Evolutionary conservation across 1,140 invertebrate genomes (phyloP).

Genomic region (Scylla paramamosain): DNA sequence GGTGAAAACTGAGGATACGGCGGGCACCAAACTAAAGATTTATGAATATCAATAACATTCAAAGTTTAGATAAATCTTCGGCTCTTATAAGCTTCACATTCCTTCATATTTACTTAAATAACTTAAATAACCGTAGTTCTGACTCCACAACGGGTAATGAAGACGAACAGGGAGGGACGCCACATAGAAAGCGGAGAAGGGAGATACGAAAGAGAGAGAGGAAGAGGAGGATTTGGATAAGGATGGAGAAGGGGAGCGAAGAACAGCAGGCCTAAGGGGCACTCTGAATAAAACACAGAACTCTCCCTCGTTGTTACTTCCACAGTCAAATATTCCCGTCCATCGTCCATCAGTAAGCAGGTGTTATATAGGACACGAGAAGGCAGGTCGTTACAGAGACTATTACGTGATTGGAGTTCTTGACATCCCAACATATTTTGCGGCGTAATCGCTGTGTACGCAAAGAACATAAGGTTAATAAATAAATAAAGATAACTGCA

Average conservation of each 20-base stretch:
- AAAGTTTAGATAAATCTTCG: background rate
- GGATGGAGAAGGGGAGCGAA: background rate
- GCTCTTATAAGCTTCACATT: background rate
- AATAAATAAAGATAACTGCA: background rate
- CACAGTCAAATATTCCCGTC: background rate
- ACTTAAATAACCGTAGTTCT: background rate
- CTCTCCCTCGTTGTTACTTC: background rate
- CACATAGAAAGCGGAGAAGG: background rate
- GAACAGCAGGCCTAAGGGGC: background rate
- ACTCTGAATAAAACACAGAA: background rate
- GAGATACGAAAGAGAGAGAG: background rate
- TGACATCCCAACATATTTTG: background rate
- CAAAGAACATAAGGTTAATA: background rate
- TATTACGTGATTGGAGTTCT: background rate
- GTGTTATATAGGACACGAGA: background rate
- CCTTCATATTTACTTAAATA: background rate
- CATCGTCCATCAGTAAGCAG: constrained; percentile 12
- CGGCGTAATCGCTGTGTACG: constrained; percentile 3
- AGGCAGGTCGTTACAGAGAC: background rate
- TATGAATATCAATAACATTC: background rate
- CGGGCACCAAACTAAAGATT: background rate
- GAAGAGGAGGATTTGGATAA: background rate
- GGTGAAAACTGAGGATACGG: background rate
- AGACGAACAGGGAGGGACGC: background rate
- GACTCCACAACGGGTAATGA: too few relatives aligned